Evolutionary conservation across 2,888 invertebrate genomes (phyloP).

Genomic region (Drosophila leonis): DNA sequence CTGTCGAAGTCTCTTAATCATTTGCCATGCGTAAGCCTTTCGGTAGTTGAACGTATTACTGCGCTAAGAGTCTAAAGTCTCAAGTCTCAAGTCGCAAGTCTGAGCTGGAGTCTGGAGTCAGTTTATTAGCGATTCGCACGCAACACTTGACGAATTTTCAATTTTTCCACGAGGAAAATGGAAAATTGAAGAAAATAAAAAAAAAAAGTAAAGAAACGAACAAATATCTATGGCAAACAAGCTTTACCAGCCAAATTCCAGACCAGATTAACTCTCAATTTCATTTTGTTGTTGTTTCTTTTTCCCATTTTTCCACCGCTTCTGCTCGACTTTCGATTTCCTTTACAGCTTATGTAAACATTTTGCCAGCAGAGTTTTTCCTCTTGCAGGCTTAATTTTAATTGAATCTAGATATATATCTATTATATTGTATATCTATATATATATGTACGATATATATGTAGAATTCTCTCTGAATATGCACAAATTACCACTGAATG

Average conservation of each 20-base stretch:
- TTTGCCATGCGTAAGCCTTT: conserved; percentile 1
- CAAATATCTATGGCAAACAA: neutral
- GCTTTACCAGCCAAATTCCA: conserved; percentile 27
- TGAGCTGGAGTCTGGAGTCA: neutral
- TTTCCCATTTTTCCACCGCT: conserved; percentile 1
- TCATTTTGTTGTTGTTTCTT: conserved; percentile 1
- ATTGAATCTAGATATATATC: neutral
- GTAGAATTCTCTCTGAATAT: neutral
- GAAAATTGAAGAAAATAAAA: neutral
- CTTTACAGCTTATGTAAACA: conserved; percentile 31
- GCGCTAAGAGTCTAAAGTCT: neutral
- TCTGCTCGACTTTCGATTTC: conserved; percentile 33
- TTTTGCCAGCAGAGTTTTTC: neutral
- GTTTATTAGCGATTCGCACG: conserved; percentile 20
- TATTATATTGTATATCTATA: neutral
- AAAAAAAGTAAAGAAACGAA: neutral
- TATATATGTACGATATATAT: neutral
- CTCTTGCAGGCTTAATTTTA: neutral
- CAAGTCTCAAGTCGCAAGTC: neutral
- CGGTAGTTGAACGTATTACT: neutral
- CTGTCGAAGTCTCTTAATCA: neutral
- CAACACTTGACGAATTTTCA: conserved; percentile 25
- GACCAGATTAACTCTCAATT: conserved; percentile 29
- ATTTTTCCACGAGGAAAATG: conserved; percentile 24
- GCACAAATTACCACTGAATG: conserved; percentile 29